phyloP scores from a whole-genome alignment of 2,888 invertebrate species.

The Nasonovia ribisnigri region DNA sequence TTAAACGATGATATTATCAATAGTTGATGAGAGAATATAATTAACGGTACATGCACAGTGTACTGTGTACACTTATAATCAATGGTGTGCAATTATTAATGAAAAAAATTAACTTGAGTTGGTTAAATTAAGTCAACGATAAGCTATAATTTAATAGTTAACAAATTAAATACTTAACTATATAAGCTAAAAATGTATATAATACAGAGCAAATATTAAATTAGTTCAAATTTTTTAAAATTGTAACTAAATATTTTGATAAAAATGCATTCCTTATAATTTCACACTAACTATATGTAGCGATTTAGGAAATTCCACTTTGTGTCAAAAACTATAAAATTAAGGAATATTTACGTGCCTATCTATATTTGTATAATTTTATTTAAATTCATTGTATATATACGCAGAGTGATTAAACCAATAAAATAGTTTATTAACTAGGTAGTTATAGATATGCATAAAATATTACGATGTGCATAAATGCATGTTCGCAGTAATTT shows the following conservation, averaged over 20 bases:
- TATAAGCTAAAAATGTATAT: background rate
- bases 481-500: background rate
- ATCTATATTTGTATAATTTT: background rate
- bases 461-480: background rate
- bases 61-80: background rate
- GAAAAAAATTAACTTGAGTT: background rate
- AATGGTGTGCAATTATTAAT: background rate
- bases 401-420: background rate
- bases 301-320: background rate
- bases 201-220: background rate
- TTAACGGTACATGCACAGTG: background rate
- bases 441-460: background rate
- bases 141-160: background rate
- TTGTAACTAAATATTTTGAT: background rate
- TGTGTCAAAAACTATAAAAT: background rate
- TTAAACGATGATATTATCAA: background rate
- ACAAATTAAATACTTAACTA: background rate
- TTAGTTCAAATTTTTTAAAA: background rate
- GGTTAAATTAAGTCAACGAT: background rate
- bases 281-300: background rate
- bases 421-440: background rate
- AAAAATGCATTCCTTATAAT: background rate
- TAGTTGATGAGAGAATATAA: background rate
- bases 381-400: background rate
- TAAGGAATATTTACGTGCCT: background rate